Evolutionary conservation across 64 coral and sea anemone genomes (phyloP), one percentile per base, ranked within the genome.

Genomic region (Cladopsammia gracilis): DNA sequence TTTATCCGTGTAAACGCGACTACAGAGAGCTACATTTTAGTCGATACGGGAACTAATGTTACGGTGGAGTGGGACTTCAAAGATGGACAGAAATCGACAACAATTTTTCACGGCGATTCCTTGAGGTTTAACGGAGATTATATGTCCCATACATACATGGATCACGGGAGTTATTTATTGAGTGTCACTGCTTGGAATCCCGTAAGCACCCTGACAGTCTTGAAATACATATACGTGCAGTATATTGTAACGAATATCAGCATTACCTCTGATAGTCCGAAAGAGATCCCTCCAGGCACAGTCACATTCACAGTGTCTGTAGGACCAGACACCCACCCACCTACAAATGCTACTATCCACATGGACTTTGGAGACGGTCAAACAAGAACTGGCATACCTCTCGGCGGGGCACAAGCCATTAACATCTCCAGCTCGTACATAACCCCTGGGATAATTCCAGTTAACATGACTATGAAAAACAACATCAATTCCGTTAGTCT

Each of bases 331-430:
- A 87, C 71, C 15, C 75, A 87, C 46, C 84, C 89, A 16, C 94
- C 94, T 1, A 96, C 94, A 12, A 92, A 96, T 54, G 94, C 94
- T 10, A 88, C 84, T 24, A 92, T 96, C 48, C 84, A 91, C n/a
- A 76, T 96, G 59, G 57, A 87, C 24, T 73, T 88, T 74, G 89
- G 90, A 1, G 46, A 71, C 43, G 58, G 52, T 20, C 20, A 50
- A 5, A 70, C 34, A 0, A 19, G 26, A 8, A 57, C 16, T 7
- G 12, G 56, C 22, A 62, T 81, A 16, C 74, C 25, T 67, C 92
- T 92, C 42, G 84, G 89, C 8, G 42, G 61, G 4, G 70, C 43
- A 2, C 18, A 19, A 6, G 73, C 68, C 10, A 58, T 76, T 6
- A 88, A 71, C 48, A 71, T 88, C 19, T 60, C 46, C 2, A 70